These are phyloP conservation scores for Gortyna flavago DNA, from an alignment of 2,888 invertebrate species.

Conservation along the genomic window DNA sequence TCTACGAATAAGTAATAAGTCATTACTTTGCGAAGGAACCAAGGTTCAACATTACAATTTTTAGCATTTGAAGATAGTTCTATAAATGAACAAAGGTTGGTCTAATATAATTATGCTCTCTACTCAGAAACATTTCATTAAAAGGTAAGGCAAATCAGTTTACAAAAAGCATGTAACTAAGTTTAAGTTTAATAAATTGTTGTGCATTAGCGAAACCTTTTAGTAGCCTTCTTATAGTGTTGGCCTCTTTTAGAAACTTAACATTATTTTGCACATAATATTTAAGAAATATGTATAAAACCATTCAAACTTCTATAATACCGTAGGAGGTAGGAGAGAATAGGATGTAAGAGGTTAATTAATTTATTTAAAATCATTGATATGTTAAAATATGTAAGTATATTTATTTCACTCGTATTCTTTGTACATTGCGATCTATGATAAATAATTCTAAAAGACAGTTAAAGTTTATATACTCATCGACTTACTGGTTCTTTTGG, in stretches of 20 bases:
- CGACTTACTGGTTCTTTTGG: constrained; percentile 58
- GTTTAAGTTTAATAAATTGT: no score
- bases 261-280: no score
- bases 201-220: no score
- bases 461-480: constrained; percentile 4
- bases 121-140: not conserved
- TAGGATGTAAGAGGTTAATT: not conserved
- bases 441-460: constrained; percentile 29
- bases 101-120: not conserved
- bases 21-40: not conserved
- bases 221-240: not conserved
- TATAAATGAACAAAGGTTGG: not conserved
- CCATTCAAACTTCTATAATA: not conserved
- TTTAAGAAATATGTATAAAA: not conserved
- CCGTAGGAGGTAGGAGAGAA: not conserved
- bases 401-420: constrained; percentile 37
- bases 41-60: no score
- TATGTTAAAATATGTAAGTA: constrained; percentile 14
- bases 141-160: no score
- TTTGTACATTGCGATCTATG: constrained; percentile 40
- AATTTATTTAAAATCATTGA: constrained; percentile 10
- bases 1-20: no score
- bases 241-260: not conserved
- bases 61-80: not conserved
- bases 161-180: not conserved